phyloP scores from a whole-genome alignment of 2,113 vertebrate genomes.

The Bambusicola thoracicus region DNA sequence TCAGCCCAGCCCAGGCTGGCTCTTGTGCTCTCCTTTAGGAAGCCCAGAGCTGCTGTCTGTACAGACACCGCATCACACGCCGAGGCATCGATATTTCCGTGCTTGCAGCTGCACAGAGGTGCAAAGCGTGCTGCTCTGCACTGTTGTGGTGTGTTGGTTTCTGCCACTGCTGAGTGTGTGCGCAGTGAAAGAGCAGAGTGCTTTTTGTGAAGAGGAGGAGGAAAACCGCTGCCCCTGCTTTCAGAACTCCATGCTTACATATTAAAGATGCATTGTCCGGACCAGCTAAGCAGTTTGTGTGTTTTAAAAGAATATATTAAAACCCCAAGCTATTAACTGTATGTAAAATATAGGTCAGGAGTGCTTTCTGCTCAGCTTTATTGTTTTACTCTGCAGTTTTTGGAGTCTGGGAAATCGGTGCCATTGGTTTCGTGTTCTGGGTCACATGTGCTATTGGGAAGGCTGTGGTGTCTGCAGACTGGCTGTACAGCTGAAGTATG shows the following conservation, averaged over 20 bases:
- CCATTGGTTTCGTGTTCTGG: slow-evolving; percentile 14
- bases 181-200: slow-evolving; percentile 18
- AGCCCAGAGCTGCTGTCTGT: accelerated
- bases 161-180: background rate
- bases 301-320: background rate
- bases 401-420: background rate
- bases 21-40: background rate
- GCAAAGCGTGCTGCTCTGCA: background rate
- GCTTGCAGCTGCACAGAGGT: background rate
- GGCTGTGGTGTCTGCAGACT: background rate
- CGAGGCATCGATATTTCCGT: background rate
- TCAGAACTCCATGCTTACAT: background rate
- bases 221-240: background rate
- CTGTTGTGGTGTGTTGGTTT: slow-evolving; percentile 35
- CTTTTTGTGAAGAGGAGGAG: background rate
- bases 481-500: background rate
- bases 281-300: background rate
- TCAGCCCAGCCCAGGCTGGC: accelerated
- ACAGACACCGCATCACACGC: accelerated
- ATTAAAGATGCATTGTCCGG: background rate
- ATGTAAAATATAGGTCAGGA: background rate
- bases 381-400: background rate
- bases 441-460: background rate
- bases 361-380: too few relatives aligned
- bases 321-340: background rate